Evolutionary conservation across 1,140 invertebrate genomes (phyloP).

Genomic region (Caenorhabditis inopinata): DNA sequence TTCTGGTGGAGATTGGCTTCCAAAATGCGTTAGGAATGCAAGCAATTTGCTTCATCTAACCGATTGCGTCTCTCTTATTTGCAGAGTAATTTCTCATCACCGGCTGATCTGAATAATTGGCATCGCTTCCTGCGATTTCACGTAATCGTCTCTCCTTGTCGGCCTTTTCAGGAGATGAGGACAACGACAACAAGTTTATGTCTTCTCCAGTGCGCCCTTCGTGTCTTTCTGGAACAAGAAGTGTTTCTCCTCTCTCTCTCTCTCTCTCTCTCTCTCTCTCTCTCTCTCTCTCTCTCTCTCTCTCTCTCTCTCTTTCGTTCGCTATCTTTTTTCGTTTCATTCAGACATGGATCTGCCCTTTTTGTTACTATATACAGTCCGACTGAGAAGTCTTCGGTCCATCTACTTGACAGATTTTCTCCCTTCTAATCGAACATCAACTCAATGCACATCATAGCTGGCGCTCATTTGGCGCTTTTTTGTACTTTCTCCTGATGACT

Average conservation of each 20-base stretch:
- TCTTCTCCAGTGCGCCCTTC: neutral
- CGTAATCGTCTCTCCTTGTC: slow-evolving; percentile 25
- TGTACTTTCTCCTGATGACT: no score
- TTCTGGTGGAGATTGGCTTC: neutral
- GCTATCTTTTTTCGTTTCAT: no score
- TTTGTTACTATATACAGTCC: no score
- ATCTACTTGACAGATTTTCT: no score
- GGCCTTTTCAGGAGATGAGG: neutral
- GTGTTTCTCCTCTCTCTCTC: no score
- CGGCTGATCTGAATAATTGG: slow-evolving; percentile 25
- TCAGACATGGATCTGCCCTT: no score
- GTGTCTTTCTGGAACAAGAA: neutral
- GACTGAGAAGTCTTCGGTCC: no score
- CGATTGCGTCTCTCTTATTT: neutral
- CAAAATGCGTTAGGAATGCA: slow-evolving; percentile 27
- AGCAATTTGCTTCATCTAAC: neutral
- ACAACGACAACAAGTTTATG: slow-evolving; percentile 2
- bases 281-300: neutral
- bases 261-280: no score
- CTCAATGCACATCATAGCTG: no score
- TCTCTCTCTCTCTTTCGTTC: neutral
- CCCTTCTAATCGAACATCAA: no score
- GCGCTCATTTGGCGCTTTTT: no score
- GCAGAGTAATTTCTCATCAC: neutral
- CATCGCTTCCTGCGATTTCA: slow-evolving; percentile 16